Percentiles rank a stretch among this genome's conserved stretches.
Evolutionary conservation across 2,113 vertebrate species (phyloP).

Genomic region (Odontesthes bonariensis): DNA sequence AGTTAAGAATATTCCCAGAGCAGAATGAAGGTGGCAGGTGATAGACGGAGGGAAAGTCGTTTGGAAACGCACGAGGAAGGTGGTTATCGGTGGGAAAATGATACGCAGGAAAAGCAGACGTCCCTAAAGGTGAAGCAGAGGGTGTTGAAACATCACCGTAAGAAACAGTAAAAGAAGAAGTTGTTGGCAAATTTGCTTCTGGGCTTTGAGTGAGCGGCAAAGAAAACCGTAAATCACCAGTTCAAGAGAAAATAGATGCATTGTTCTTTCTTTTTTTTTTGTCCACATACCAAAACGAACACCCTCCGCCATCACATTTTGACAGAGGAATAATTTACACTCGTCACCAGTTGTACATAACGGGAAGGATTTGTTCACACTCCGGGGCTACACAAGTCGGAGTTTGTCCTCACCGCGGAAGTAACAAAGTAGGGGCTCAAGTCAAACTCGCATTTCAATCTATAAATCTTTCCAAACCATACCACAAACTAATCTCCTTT

Average conservation of each 20-base stretch:
- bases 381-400: constrained; percentile 56
- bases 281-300: constrained; percentile 62
- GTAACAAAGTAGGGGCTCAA: constrained; percentile 58
- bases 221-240: constrained; percentile 60
- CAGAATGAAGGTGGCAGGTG: constrained; percentile 82
- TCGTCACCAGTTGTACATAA: constrained; percentile 53
- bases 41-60: constrained; percentile 49
- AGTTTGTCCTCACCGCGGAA: constrained; percentile 70
- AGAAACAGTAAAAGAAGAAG: constrained; percentile 4
- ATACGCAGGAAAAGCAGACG: constrained; percentile 7
- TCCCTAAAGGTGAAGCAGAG: constrained; percentile 7
- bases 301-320: constrained; percentile 54
- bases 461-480: constrained; percentile 76
- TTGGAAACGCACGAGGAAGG: constrained; percentile 25
- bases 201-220: constrained; percentile 24
- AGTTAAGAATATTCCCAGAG: constrained; percentile 83
- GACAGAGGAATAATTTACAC: constrained; percentile 74
- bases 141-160: neutral
- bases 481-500: constrained; percentile 66
- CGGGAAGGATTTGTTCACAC: constrained; percentile 65
- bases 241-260: constrained; percentile 46
- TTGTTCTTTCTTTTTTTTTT: constrained; percentile 50
- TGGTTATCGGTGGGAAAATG: constrained; percentile 24
- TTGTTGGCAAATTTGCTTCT: constrained; percentile 40
- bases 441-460: constrained; percentile 66